Evolutionary conservation across 2,113 vertebrate species (phyloP), one percentile per base, ranked within the genome.

Genomic region (Rissa tridactyla): DNA sequence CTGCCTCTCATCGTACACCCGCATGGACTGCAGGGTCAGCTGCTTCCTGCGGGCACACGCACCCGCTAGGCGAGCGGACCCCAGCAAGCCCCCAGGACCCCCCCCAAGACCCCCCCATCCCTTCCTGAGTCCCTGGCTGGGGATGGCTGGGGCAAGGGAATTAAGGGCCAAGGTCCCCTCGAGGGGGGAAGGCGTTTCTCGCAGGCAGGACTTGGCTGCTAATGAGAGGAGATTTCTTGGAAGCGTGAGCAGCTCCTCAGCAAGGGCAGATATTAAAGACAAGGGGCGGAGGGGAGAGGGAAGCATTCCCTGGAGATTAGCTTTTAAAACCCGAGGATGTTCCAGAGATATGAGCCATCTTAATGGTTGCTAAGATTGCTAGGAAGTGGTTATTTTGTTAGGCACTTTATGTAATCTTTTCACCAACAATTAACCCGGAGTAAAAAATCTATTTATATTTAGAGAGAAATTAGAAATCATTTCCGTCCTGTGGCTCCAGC

Each of bases 1-100:
- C 97, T 99, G 99, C 61, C 99, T 98, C 86, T 99, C 99, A 20
- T 99, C 99, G 18, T 99, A 99, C 17, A 99, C 99, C 36, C 99
- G 97, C 98, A 99, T 99, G 91, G 99, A 99, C 78, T 99, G 99
- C 86, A 99, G 98, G 32, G 99, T 99, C 98, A 99, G 98, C 97
- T 99, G 99, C 93, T 99, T 99, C 97, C 99, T 99, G 96, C 26
- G 72, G 84, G 72, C 82, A 87, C 90, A 95, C 1, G 65, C 85
- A 46, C 36, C 72, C 62, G 84, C 88, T 95, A 84, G 92, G 60
- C 15, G 5, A 92, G 73, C 0, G 14, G 42, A 29, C 29, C 80
- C 62, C 54, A 0, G 52, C 2, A n/a, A 27, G 71, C 68, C 64
- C 36, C 14, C 10, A 4, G 18, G 15, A 15, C 9, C 4, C 16